phyloP scores from a whole-genome alignment of 2,888 invertebrate genomes.

The Alloscopus bannaensis region DNA sequence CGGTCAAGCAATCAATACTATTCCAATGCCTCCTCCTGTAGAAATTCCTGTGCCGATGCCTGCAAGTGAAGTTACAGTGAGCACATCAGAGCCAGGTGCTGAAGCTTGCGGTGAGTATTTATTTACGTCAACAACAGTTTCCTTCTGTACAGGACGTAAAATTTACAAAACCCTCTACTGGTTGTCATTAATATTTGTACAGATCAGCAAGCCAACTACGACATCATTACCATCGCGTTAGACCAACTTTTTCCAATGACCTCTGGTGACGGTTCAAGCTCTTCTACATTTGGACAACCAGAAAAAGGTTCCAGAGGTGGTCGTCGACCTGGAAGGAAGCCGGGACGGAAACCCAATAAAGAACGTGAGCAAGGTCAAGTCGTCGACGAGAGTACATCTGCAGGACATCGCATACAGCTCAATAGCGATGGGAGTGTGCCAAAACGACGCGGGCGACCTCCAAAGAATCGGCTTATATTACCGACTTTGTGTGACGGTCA shows the following conservation, averaged over 20 bases:
- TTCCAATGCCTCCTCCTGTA: conserved; percentile 4
- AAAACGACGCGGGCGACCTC: conserved; percentile 55
- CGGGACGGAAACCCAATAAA: conserved; percentile 44
- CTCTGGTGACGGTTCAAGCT: background rate
- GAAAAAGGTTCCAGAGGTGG: conserved; percentile 43
- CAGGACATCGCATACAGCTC: background rate
- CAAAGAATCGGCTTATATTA: conserved; percentile 45
- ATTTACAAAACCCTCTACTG: background rate
- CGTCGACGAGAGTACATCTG: conserved; percentile 20
- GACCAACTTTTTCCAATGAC: conserved; percentile 46
- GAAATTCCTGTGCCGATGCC: conserved; percentile 39
- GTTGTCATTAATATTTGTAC: background rate
- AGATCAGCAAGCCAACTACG: conserved; percentile 51
- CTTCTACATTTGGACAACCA: background rate
- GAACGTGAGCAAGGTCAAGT: conserved; percentile 19
- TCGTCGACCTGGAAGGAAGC: conserved; percentile 53
- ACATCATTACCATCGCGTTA: conserved; percentile 54
- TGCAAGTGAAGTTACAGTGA: conserved; percentile 43
- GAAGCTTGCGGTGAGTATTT: conserved; percentile 37
- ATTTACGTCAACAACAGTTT: background rate
- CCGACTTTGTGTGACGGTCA: conserved; percentile 1
- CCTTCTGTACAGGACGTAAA: background rate
- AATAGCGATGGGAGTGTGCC: conserved; percentile 12
- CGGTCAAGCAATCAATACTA: conserved; percentile 7
- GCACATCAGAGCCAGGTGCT: conserved; percentile 42